Evolutionary conservation across 2,888 invertebrate species (phyloP), one percentile per base, ranked within the genome.

Genomic region (Chrysopilus asiliformis): DNA sequence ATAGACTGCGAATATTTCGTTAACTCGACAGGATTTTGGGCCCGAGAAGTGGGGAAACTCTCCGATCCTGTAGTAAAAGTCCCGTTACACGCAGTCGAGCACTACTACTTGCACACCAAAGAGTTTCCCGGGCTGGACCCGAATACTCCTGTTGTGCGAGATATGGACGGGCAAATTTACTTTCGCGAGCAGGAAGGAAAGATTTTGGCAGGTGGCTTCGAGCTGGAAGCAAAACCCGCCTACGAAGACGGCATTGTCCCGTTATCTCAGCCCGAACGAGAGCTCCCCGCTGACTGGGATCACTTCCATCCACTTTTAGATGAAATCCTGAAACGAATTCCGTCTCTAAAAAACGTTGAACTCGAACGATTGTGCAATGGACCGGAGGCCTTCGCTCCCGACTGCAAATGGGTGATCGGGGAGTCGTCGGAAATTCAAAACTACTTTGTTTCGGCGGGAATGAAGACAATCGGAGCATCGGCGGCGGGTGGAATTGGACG

Each of bases 21-120:
- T 19, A 97, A 97, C 64, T 89, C 90, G 57, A 83, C 86, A 16
- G 97, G 97, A 7, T 86, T 91, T 65, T 94, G 93, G 91, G 87
- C 91, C 0, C 71, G 91, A 46, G 79, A 81, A 58, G 76, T 94
- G 30, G 94, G 93, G 6, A 82, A 85, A 53, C 60, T 84, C 43
- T 82, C 89, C 16, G 72, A 77, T 40, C 91, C 91, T 2, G 73
- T 75, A 53, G 87, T 95, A 2, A 86, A 87, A 61, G 79, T 85
- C 20, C 94, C 94, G 0, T 65, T 94, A 8, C 79, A 93, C 60
- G 81, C 93, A 0, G 90, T 89, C 44, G 90, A 93, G 57, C 93
- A 94, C 66, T 89, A 91, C 59, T 91, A 89, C 59, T 65, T 94
- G 30, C 83, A 89, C 51, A 93, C 94, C 0, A 82, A 87, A 60